Base-by-base conservation (phyloP, 2,113 vertebrate species). In the Gnathonemus echidnorhynchus region DNA sequence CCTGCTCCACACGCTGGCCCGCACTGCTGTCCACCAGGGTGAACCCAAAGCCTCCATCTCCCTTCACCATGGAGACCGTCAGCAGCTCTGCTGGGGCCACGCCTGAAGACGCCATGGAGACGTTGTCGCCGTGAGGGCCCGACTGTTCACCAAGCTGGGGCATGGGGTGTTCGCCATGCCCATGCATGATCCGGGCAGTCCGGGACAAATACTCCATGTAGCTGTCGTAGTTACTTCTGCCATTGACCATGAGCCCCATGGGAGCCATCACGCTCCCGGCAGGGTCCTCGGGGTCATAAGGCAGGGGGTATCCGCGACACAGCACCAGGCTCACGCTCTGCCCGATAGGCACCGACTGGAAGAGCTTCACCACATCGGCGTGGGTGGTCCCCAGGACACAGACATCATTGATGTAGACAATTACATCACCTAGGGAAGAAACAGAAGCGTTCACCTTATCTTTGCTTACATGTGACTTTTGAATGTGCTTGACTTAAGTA, bases 341-440 rank as follows among this genome's bases (percentile, higher is more conserved):
- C 91, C 98, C 98, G 89, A 99, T 99, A 52, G 98, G 98, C 90
- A 99, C 98, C 42, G 98, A 99, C 96, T 99, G 98, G 96, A 99
- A 99, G 93, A 99, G 97, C 96, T 99, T 99, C 95, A 99, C 98
- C 91, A 99, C 98, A 91, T 99, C 98, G 53, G 98, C 98, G 92
- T 99, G 98, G 80, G 98, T 99, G 94, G 99, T 98, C 93, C 98
- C 99, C 89, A 99, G 97, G 93, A 99, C 98, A 92, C 99, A 99
- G 93, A 99, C 98, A 96, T 99, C 98, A 93, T 99, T 99, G 94
- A 99, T 99, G 96, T 99, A 99, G 95, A 99, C 99, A 91, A 99
- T 99, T 94, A 99, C 99, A 91, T 99, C 99, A 96, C 99, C 99
- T 99, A 93, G 90, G 90, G 93, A 93, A 17, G 70, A 85, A n/a